Base-by-base conservation (phyloP, 2,797 vertebrate species). In the Gephyroberyx darwinii region DNA sequence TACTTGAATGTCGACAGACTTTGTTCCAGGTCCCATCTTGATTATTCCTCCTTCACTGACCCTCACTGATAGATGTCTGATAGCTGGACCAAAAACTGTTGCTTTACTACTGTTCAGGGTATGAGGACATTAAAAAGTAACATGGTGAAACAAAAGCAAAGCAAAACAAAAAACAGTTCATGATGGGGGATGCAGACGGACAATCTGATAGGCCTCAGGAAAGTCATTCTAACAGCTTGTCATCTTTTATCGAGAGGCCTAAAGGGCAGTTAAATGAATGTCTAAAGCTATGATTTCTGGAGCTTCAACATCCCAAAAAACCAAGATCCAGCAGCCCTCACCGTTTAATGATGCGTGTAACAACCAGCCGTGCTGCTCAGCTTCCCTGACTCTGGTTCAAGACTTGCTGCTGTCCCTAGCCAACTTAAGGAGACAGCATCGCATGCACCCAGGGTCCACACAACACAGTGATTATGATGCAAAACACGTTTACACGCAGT, bases 341-440 rank as follows among this genome's bases (percentile, higher is more conserved):
- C 60, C 12, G 43, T 72, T 67, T 77, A 51, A 69, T 61, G 70
- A 66, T 67, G 62, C 64, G 57, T 71, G 55, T 63, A 73, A 75
- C 68, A 74, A 39, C 45, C 47, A 72, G 66, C 20, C 33, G 39
- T 45, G 45, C 8, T 65, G 66, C 69, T n/a, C 16, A 69, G 35
- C 39, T 64, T 64, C 47, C 35, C 33, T 43, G 5, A 45, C 20
- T 61, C 20, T 43, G 8, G 22, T 69, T 47, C 19, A 74, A 31
- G 9, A 26, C n/a, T 48, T 22, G 6, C 13, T 50, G 47, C 10
- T 0, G 0, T 66, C 19, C 35, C 35, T 31, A 13, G 35, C 2
- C 47, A 19, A 56, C 55, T 54, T 19, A 37, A 37, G 5, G 62
- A 69, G 0, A 10, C 12, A 61, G 16, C 2, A 48, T 58, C 4